Evolutionary conservation across 2,888 invertebrate genomes (phyloP).

Genomic region (Euzophera pinguis): DNA sequence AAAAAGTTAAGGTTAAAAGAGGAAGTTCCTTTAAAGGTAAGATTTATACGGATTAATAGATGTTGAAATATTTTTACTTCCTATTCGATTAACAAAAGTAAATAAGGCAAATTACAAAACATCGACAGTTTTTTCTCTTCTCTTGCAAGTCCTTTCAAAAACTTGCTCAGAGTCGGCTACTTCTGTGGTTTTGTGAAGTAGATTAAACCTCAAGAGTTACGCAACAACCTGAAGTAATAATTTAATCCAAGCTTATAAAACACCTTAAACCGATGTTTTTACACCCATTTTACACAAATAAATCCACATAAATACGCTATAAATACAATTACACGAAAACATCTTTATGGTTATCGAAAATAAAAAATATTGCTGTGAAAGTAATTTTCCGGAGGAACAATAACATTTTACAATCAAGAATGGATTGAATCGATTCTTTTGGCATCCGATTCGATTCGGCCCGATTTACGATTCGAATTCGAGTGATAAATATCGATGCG

Average conservation of each 20-base stretch:
- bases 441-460: constrained; percentile 35
- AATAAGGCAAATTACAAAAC: too few species aligned
- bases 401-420: constrained; percentile 24
- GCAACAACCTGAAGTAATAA: not conserved
- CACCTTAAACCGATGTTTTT: constrained; percentile 4
- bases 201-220: too few species aligned
- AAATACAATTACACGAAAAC: constrained; percentile 11
- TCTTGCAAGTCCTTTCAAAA: too few species aligned
- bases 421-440: constrained; percentile 32
- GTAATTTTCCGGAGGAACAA: constrained; percentile 18
- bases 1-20: too few species aligned
- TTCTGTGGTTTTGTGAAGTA: too few species aligned
- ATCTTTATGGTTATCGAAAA: constrained; percentile 37
- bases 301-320: constrained; percentile 7
- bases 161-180: too few species aligned
- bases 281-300: constrained; percentile 2
- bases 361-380: constrained; percentile 27
- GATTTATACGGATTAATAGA: too few species aligned
- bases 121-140: too few species aligned
- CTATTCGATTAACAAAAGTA: too few species aligned
- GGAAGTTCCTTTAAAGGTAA: too few species aligned
- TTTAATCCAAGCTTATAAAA: not conserved
- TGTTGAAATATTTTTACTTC: too few species aligned
- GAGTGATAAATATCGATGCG: constrained; percentile 28
- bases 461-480: constrained; percentile 39